Base-by-base conservation (phyloP, 1,140 invertebrate genomes). In the Chlorops oryzae region DNA sequence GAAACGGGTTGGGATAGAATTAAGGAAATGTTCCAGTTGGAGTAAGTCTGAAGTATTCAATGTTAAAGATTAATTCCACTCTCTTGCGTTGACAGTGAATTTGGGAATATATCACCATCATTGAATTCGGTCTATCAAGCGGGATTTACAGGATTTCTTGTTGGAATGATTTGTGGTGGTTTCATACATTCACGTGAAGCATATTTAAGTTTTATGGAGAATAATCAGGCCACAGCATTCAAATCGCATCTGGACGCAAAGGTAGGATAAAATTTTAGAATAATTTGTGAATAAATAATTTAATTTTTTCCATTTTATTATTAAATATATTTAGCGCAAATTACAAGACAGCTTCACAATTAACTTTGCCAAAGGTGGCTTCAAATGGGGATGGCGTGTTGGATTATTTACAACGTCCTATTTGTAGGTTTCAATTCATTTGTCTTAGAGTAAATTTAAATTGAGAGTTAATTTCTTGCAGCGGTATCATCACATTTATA, bases 141-240 rank as follows among this genome's bases (percentile, higher is more conserved):
- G 15, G 71, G 77, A 6, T 56, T 78, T 17, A 52, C 73, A 41
- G 81, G 81, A 40, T 52, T 73, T 4, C 74, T 86, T 35, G 32
- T 79, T 35, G 85, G 85, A 37, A 77, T 66, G 2, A 52, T 78
- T 18, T 75, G 84, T 54, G 86, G 86, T 27, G 85, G 82, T 40
- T 62, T 83, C 55, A 57, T 72, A 12, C 63, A 74, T 56, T 80
- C 81, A n/a, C 74, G 75, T 58, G 57, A 59, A 2, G 78, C 82
- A 17, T 82, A 82, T 55, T 37, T 81, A n/a, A 75, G 81, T 46
- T 88, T 88, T 57, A 81, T 87, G 55, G 78, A 81, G 63, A 83
- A 77, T 42, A 88, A 89, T 74, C 76, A 86, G 73, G 85, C 83
- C 7, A 81, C 83, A 23, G 73, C 74, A 7, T 90, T 85, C 68